These are phyloP conservation scores for Lemur catta DNA, from an alignment of 2,797 vertebrate species.

Conservation along the genomic window DNA sequence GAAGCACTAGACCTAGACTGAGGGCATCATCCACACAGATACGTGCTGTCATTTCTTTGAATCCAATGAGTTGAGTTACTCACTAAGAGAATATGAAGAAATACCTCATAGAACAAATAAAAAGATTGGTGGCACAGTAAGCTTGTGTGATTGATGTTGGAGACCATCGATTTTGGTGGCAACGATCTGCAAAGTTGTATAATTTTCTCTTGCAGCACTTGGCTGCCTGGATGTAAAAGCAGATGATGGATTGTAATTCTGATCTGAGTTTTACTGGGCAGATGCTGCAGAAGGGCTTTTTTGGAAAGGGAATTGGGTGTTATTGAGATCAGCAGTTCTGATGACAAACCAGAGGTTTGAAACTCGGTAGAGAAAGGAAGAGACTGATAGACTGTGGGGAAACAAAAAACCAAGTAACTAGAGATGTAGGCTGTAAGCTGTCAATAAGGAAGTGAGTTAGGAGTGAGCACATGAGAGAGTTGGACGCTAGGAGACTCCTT, in stretches of 20 bases:
- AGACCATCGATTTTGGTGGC: background rate
- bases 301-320: background rate
- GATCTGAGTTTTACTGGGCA: background rate
- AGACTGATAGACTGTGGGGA: background rate
- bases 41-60: background rate
- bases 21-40: background rate
- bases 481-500: background rate
- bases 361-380: background rate
- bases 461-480: background rate
- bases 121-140: background rate
- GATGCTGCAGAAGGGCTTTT: background rate
- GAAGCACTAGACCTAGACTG: background rate
- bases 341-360: background rate
- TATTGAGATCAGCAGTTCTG: background rate
- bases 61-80: background rate
- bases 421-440: background rate
- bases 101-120: background rate
- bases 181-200: background rate
- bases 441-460: background rate
- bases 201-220: background rate
- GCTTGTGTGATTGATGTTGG: background rate
- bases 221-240: background rate
- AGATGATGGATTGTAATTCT: background rate
- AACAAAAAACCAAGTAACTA: background rate
- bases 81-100: conserved; percentile 26